These are phyloP conservation scores for Pachypsylla venusta DNA, from an alignment of 1,140 invertebrate species.

Conservation along the genomic window DNA sequence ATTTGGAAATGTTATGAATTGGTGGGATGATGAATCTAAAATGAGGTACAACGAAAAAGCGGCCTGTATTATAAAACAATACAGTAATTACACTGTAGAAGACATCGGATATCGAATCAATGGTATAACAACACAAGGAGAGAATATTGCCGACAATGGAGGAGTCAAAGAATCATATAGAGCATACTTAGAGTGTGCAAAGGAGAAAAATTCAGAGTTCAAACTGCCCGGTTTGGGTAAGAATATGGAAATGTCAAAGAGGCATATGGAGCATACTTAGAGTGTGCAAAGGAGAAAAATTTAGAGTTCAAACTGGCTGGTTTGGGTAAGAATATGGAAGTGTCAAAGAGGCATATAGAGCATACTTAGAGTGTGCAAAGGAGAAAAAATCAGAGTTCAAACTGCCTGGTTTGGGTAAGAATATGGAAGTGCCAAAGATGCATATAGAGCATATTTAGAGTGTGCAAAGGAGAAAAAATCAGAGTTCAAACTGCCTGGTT, in stretches of 20 bases:
- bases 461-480: constrained; percentile 32
- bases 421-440: constrained; percentile 46
- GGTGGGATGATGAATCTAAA: constrained; percentile 69
- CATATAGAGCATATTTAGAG: constrained; percentile 37
- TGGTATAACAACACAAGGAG: constrained; percentile 38
- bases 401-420: constrained; percentile 35
- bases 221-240: constrained; percentile 36
- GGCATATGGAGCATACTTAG: constrained; percentile 38
- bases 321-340: constrained; percentile 37
- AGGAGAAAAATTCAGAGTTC: constrained; percentile 37
- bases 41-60: constrained; percentile 52
- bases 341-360: constrained; percentile 42
- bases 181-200: constrained; percentile 33
- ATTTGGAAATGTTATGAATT: constrained; percentile 53
- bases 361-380: constrained; percentile 31
- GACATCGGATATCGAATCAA: constrained; percentile 30
- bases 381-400: constrained; percentile 36
- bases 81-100: constrained; percentile 45
- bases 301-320: constrained; percentile 40
- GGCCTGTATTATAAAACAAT: constrained; percentile 79
- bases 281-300: constrained; percentile 31
- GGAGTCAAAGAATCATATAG: constrained; percentile 44
- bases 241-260: constrained; percentile 43
- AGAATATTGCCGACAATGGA: constrained; percentile 55
- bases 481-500: constrained; percentile 40